phyloP scores from a whole-genome alignment of 2,113 vertebrate genomes.

The Corydoras sp. region DNA sequence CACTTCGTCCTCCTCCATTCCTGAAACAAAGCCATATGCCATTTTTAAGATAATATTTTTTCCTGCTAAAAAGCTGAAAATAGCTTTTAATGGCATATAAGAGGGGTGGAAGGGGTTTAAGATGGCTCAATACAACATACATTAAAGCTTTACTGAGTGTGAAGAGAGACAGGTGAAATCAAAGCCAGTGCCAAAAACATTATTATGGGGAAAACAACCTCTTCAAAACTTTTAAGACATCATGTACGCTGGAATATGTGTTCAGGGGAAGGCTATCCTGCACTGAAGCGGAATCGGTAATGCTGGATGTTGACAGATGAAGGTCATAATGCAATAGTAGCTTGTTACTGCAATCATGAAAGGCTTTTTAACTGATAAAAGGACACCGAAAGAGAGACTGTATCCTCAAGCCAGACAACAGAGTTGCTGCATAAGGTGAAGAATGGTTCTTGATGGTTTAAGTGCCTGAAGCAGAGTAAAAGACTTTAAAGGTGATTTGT shows the following conservation, averaged over 20 bases:
- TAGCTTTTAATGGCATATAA: not conserved
- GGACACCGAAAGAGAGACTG: not conserved
- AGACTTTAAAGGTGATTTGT: too few species aligned
- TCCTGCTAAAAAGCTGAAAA: not conserved
- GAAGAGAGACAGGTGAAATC: slow-evolving; percentile 12
- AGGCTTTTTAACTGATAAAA: slow-evolving; percentile 40
- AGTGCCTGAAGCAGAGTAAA: not conserved
- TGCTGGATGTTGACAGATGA: slow-evolving; percentile 49
- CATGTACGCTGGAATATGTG: not conserved
- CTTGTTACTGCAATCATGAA: slow-evolving; percentile 53
- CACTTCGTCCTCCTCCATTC: slow-evolving; percentile 87
- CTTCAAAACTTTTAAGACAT: slow-evolving; percentile 2
- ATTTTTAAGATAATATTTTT: not conserved
- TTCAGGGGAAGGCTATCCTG: slow-evolving; percentile 49
- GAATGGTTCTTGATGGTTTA: slow-evolving; percentile 10
- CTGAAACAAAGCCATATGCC: slow-evolving; percentile 54
- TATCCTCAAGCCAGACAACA: not conserved
- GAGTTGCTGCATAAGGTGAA: slow-evolving; percentile 7
- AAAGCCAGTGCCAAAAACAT: not conserved
- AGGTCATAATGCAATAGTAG: slow-evolving; percentile 40
- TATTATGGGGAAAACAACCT: not conserved
- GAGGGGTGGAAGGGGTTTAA: not conserved
- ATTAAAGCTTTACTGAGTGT: not conserved
- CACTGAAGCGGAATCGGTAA: slow-evolving; percentile 42
- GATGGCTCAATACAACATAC: not conserved